Evolutionary conservation across 2,797 vertebrate genomes (phyloP).

Genomic region (Acrossocheilus wenchowensis): DNA sequence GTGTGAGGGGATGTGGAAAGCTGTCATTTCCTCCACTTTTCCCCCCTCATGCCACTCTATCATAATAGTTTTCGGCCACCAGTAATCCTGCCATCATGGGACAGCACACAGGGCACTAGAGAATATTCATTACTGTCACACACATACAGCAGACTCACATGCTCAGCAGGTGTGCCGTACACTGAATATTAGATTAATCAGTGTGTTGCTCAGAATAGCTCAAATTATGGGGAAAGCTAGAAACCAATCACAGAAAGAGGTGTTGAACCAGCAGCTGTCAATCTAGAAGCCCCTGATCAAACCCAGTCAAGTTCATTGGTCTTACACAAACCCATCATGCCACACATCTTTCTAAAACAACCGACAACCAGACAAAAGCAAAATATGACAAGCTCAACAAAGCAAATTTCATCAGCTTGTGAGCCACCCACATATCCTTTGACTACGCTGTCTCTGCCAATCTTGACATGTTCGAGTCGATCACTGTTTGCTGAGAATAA

Average conservation of each 20-base stretch:
- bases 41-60: conserved; percentile 44
- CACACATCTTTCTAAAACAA: conserved; percentile 34
- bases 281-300: conserved; percentile 6
- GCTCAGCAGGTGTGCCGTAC: conserved; percentile 52
- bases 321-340: conserved; percentile 32
- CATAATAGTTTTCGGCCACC: conserved; percentile 50
- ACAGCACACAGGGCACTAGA: conserved; percentile 42
- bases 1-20: conserved; percentile 56
- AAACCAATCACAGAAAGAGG: conserved; percentile 45
- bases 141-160: conserved; percentile 12
- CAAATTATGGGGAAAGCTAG: background rate
- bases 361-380: conserved; percentile 49
- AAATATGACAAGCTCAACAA: conserved; percentile 51
- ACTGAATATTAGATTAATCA: conserved; percentile 38
- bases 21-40: conserved; percentile 54
- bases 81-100: conserved; percentile 46
- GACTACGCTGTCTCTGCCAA: conserved; percentile 51
- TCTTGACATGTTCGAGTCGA: conserved; percentile 51
- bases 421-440: conserved; percentile 56
- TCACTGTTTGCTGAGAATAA: conserved; percentile 54
- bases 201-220: conserved; percentile 15
- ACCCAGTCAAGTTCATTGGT: conserved; percentile 32
- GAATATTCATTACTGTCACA: conserved; percentile 58
- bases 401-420: conserved; percentile 43
- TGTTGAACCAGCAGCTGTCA: conserved; percentile 30